Percentiles rank a stretch among this genome's conserved stretches.
Conservation (phyloP, 1,140 invertebrate genomes). For the Drosophila persimilis region DNA sequence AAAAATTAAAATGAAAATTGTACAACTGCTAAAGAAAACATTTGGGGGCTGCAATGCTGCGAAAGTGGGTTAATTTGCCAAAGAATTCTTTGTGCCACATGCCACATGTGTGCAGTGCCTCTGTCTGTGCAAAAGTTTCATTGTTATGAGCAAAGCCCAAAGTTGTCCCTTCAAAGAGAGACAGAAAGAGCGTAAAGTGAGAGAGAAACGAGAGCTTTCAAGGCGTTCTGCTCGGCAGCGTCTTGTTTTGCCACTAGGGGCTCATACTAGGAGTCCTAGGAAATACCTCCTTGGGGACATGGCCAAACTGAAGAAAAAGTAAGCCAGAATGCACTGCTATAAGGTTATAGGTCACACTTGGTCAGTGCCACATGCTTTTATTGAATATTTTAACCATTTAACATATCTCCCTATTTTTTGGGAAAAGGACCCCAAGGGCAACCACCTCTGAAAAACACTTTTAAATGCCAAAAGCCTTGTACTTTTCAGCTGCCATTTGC, state of each 20-base stretch:
- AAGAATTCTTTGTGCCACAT: constrained; percentile 40
- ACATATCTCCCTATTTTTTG: too few relatives aligned
- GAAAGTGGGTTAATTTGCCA: constrained; percentile 75
- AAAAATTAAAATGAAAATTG: constrained; percentile 46
- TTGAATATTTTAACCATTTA: too few relatives aligned
- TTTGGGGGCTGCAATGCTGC: constrained; percentile 25
- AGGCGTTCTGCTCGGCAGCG: constrained; percentile 55
- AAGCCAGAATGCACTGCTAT: constrained; percentile 1
- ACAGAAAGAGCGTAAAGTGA: neutral
- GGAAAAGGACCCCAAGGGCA: too few relatives aligned
- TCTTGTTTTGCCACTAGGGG: constrained; percentile 4
- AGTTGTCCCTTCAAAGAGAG: constrained; percentile 26
- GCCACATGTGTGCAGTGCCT: constrained; percentile 6
- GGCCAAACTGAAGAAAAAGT: constrained; percentile 9
- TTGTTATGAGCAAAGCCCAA: constrained; percentile 66
- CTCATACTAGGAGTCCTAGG: constrained; percentile 35
- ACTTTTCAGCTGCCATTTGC: neutral
- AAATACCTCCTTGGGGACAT: constrained; percentile 35
- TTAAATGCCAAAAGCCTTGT: too few relatives aligned
- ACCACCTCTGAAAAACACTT: too few relatives aligned
- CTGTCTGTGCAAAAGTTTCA: constrained; percentile 61
- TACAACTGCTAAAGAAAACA: constrained; percentile 52
- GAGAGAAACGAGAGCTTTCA: constrained; percentile 51
- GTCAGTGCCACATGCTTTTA: too few relatives aligned
- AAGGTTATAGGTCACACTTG: too few relatives aligned